Base-by-base conservation (phyloP, 2,113 vertebrate species). In the Tiliqua scincoides region DNA sequence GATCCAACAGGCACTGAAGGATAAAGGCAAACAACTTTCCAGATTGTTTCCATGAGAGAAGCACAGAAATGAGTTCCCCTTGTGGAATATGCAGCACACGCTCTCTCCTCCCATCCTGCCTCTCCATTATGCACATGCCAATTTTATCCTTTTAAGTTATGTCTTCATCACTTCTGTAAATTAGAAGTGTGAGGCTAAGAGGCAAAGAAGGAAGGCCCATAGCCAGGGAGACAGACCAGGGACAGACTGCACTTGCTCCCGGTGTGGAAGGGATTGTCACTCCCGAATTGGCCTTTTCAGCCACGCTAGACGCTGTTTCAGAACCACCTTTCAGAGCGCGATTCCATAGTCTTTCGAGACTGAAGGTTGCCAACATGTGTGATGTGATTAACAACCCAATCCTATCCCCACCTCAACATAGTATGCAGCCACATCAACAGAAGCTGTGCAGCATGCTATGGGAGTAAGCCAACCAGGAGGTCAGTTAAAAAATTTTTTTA, bases 1-100 rank as follows among this genome's bases (percentile, higher is more conserved):
- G 63, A 87, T 92, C 81, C 86, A 85, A 54, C 67, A 91, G 77
- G 76, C 90, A 82, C 32, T n/a, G 68, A 90, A 92, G 83, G 27
- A 48, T 30, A 87, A 89, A 85, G 89, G 1, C 59, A 89, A 52
- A 88, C 1, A 79, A 67, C 3, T 80, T 79, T 85, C 18, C 79
- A 84, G 54, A 1, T 7, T 71, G 15, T 67, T 25, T 59, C 18
- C 20, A 25, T 1, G 43, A 4, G n/a, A 63, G 1, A 0, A 52
- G 48, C n/a, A 74, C 2, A n/a, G 35, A 84, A 67, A 87, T 17
- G 12, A n/a, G 14, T 54, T 0, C 0, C 21, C 3, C 88, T 90
- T 74, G 63, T 63, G 27, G 48, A 83, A 89, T 40, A 59, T 43
- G 37, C 57, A 52, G 43, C 0, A 23, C 25, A 1, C 7, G 62